phyloP scores from a whole-genome alignment of 2,113 vertebrate species.

The Balaenoptera acutorostrata region DNA sequence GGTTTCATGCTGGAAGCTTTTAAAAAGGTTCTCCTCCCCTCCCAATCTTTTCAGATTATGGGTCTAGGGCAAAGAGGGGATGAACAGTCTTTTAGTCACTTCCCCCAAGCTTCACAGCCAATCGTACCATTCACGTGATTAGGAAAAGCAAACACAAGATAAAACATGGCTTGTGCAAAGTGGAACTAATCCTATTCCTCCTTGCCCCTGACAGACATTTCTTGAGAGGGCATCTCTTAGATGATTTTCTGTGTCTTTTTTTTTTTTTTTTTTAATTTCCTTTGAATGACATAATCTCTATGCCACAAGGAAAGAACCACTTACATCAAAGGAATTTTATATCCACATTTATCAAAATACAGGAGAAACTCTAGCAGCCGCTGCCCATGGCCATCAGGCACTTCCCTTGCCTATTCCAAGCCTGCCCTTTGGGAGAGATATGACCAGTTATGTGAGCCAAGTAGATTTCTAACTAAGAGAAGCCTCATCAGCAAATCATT shows the following conservation, averaged over 20 bases:
- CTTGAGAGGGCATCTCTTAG: background rate
- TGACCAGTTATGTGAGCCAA: background rate
- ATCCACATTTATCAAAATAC: background rate
- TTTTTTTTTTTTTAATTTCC: background rate
- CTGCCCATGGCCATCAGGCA: rapidly evolving
- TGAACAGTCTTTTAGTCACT: background rate
- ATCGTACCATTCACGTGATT: background rate
- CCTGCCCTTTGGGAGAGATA: background rate
- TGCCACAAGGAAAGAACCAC: background rate
- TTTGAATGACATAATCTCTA: background rate
- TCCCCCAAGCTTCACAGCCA: background rate
- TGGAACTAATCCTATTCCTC: rapidly evolving
- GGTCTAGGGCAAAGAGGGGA: background rate
- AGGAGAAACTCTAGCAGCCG: background rate
- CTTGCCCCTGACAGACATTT: background rate
- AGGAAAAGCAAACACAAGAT: background rate
- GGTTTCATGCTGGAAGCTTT: background rate
- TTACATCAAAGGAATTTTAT: background rate
- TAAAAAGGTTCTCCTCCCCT: background rate
- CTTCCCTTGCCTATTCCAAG: background rate
- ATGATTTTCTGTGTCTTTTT: background rate
- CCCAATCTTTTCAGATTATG: background rate
- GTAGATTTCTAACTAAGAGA: background rate
- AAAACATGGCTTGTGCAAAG: background rate
- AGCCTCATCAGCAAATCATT: background rate